Evolutionary conservation across 2,797 vertebrate genomes (phyloP), one percentile per base, ranked within the genome.

Genomic region (Pangasius mekongensis): DNA sequence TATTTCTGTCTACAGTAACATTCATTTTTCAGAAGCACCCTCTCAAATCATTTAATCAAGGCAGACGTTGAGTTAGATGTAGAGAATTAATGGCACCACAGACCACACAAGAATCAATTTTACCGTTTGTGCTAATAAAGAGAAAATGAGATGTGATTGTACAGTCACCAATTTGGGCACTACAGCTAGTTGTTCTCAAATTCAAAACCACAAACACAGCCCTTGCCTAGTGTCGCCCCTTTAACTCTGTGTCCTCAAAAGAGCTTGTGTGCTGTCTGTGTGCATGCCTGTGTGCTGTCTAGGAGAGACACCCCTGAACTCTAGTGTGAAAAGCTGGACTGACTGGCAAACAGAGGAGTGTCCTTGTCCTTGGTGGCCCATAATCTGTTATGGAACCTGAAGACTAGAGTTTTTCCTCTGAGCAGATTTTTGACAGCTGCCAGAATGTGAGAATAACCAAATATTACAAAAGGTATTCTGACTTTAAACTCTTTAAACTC

Each of bases 121-220:
- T 66, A 77, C 30, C 67, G 18, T 49, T 20, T 69, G 4, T 67
- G 24, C 33, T 67, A 81, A 56, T 30, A 18, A 56, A 10, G n/a
- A n/a, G 5, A 54, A 43, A n/a, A 80, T 22, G 6, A 36, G 20
- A 52, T 39, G 3, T 67, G n/a, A 47, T n/a, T 22, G 1, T n/a
- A 87, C 24, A 86, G 24, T 30, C 49, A 58, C 18, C 81, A 47
- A 66, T 83, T 10, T 83, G 27, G 27, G n/a, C 16, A 83, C n/a
- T 47, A n/a, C 49, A 83, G 8, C 16, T 20, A 13, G 14, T 20
- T 82, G 36, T 22, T 81, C 47, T n/a, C 8, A 64, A 47, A 83
- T 83, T 39, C 30, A 47, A 43, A 27, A 64, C 8, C 16, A 52
- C 43, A 84, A 49, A 83, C 52, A 49, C 18, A 67, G 27, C 3